Evolutionary conservation across 2,113 vertebrate genomes (phyloP), one percentile per base, ranked within the genome.

Genomic region (Parus major): DNA sequence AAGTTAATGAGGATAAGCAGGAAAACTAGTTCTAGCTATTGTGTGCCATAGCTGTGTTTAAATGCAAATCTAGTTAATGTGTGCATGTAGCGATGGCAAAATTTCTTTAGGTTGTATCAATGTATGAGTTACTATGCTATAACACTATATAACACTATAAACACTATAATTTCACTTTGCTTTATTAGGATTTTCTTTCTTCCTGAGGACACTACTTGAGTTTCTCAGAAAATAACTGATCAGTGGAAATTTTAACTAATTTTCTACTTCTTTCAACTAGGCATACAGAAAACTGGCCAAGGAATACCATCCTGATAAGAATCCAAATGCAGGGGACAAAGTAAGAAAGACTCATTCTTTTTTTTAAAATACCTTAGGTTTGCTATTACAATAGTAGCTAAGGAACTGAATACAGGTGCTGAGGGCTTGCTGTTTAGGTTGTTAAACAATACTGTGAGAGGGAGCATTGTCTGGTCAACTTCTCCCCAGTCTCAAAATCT

Each of bases 251-350:
- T 63, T 27, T 55, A 80, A 86, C 44, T 94, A 44, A 88, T 80
- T 83, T 77, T 94, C 39, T 91, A 53, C 44, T 49, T 72, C 82
- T 92, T 63, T 92, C 52, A 64, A 98, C 47, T 97, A 99, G 99
- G 99, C 99, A 28, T 99, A 99, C 96, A 98, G 99, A 80, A 99
- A 99, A 93, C 94, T 99, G 97, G 99, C 99, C 93, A 99, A 99
- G 97, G 99, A 99, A 52, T 99, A 99, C 93, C 99, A 99, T 79
- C 99, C 99, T 92, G 99, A 99, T 98, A 99, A 99, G 97, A 99
- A 99, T 96, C 99, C 99, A 80, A 99, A 99, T 95, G 99, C 99
- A 73, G 99, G 99, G 82, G 99, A 99, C 93, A 99, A 99, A 99
- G 99, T 99, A 98, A 98, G 93, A 69, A 41, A 53, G 19, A 53